Conservation (phyloP, 2,888 invertebrate species). For the Melangyna quadrimaculata region DNA sequence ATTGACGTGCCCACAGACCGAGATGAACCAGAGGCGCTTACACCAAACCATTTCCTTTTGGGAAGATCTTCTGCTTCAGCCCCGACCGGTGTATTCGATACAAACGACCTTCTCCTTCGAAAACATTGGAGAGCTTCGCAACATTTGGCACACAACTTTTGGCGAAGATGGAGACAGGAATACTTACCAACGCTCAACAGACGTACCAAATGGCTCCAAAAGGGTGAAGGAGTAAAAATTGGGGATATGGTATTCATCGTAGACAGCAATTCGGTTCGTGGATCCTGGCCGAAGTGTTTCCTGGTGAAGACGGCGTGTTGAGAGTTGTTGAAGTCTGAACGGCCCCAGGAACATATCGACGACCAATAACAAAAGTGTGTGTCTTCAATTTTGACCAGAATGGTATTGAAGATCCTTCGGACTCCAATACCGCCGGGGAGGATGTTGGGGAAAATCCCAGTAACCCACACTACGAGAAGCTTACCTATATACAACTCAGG, state of each 20-base stretch:
- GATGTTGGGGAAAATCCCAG: no score
- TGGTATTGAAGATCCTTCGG: not conserved
- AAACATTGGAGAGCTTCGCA: constrained; percentile 25
- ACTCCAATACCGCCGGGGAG: no score
- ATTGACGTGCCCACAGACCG: no score
- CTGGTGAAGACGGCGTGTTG: constrained; percentile 37
- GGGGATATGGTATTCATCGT: not conserved
- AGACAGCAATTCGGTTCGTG: not conserved
- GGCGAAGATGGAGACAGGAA: not conserved
- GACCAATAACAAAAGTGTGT: constrained; percentile 12
- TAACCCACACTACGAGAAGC: no score
- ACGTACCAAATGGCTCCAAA: not conserved
- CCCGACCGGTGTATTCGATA: no score
- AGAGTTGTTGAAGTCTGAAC: constrained; percentile 39
- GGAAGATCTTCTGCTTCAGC: no score
- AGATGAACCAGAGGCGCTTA: no score
- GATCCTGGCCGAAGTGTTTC: constrained; percentile 46
- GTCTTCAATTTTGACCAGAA: not conserved
- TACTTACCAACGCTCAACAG: not conserved
- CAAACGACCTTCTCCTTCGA: no score
- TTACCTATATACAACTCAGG: no score
- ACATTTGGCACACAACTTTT: constrained; percentile 39
- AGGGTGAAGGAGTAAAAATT: constrained; percentile 53
- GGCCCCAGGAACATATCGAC: constrained; percentile 1
- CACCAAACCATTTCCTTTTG: no score